Base-by-base conservation (phyloP, 1,140 invertebrate genomes). In the Pemphigus obesinymphae region DNA sequence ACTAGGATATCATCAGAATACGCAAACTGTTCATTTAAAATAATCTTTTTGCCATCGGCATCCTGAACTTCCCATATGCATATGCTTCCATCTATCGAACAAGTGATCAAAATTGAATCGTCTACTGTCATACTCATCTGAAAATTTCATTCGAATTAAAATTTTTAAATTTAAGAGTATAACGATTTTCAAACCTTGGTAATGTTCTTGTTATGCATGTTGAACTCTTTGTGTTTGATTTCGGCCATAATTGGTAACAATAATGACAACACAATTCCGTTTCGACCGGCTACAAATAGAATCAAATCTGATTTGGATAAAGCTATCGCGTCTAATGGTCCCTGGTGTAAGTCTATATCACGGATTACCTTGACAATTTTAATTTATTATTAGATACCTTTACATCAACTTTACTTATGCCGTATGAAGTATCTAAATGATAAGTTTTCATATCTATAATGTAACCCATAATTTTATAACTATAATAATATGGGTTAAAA, bases 51-150 rank as follows among this genome's bases (percentile, higher is more conserved):
- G 2, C 91, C 92, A 84, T 96, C 94, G n/a, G 90, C 89, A 84
- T 93, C 92, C 2, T 90, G 88, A 40, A 97, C 86, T 85, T 92
- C 91, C 96, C 96, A 98, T 82, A 97, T 89, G 80, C 94, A 93
- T 20, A 97, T 89, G 0, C 92, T 92, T 0, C 94, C 92, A 85
- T 94, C 93, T 83, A 89, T 87, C 2, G 92, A 91, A 8, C 92
- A 90, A 10, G 93, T 93, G 40, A 97, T 89, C 34, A 97, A 85
- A 43, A 90, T 90, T 84, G 92, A 91, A 86, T 96, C 95, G 85
- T 96, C 93, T 84, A 92, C 93, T 6, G 94, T 91, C 40, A 95
- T 86, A 31, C 87, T 87, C 83, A 94, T 89, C 87, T 91, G 90
- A 63, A 82, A 76, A 43, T n/a, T 17, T 53, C 1, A 13, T 1